Evolutionary conservation across 2,888 invertebrate species (phyloP), one percentile per base, ranked within the genome.

Genomic region (Sesia apiformis): DNA sequence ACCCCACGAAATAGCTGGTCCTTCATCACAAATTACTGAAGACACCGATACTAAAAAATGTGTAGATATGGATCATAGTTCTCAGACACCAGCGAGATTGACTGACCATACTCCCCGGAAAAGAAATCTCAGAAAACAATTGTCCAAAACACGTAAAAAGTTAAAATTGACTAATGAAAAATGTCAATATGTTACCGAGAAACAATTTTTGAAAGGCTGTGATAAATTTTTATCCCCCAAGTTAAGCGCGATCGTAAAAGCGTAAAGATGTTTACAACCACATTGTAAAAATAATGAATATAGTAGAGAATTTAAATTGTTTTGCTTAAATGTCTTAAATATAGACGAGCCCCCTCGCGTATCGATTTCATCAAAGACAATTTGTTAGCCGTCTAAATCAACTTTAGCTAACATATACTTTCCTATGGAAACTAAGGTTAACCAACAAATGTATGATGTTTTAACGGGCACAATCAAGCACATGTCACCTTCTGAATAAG

Each of bases 201-300:
- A 41, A 52, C 41, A 52, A 41, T 52, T 52, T 41, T 52, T 52
- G 40, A 4, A 42, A 40, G 52, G 52, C n/a, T 52, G 52, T 52
- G 52, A 52, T 6, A 52, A 41, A 41, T 52, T 52, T 5, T 52
- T 52, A 52, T 52, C 41, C 4, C 52, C 52, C 49, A 49, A 49
- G n/a, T 41, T 52, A 52, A 52, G 41, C 8, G 23, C n/a, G 4
- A 52, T 52, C 38, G 52, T 52, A n/a, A 52, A 40, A 40, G 7
- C 51, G 5, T 39, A 52, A 8, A 38, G 41, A 4, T 23, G 40
- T 52, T 52, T 52, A 52, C 41, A 52, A 41, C 41, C 40, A 23
- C 40, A 23, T 40, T 52, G n/a, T n/a, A n/a, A n/a, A n/a, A n/a
- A n/a, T n/a, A n/a, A n/a, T n/a, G n/a, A n/a, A n/a, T n/a, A 3